Conservation (phyloP, 2,888 invertebrate species). For the Seira ritae region DNA sequence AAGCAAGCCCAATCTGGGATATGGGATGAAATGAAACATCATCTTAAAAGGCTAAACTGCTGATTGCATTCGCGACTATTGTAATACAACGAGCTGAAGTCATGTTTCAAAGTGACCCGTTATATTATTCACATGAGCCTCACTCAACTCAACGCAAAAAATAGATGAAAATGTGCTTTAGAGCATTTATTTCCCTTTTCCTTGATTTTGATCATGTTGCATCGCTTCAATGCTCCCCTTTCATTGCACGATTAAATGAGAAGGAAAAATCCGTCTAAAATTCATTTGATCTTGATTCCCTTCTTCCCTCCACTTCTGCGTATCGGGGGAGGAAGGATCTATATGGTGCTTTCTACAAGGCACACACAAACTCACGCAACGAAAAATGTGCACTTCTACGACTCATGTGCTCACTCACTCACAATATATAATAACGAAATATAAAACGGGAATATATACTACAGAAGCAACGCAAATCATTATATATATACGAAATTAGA, state of each 20-base stretch:
- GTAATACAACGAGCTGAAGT: not conserved
- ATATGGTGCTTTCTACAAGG: not conserved
- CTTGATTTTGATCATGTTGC: conserved; percentile 15
- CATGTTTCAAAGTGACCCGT: conserved; percentile 32
- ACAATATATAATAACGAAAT: not conserved
- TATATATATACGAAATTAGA: not conserved
- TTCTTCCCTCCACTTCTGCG: not conserved
- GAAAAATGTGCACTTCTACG: not conserved
- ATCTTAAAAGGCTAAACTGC: not conserved
- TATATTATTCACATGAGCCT: conserved; percentile 23
- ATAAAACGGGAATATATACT: not conserved
- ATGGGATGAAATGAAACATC: no score
- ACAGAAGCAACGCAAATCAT: not conserved
- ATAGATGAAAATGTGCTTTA: not conserved
- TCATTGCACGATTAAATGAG: conserved; percentile 9
- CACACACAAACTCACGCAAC: not conserved
- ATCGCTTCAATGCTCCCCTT: conserved; percentile 14
- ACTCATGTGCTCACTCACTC: no score
- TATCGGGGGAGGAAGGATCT: not conserved
- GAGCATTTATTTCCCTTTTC: conserved; percentile 10
- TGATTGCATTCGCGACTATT: not conserved
- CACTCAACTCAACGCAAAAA: not conserved
- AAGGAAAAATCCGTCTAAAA: not conserved
- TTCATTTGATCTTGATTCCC: not conserved
- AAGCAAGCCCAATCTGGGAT: no score